Evolutionary conservation across 2,888 invertebrate species (phyloP).

Genomic region (Oligia fasciuncula): DNA sequence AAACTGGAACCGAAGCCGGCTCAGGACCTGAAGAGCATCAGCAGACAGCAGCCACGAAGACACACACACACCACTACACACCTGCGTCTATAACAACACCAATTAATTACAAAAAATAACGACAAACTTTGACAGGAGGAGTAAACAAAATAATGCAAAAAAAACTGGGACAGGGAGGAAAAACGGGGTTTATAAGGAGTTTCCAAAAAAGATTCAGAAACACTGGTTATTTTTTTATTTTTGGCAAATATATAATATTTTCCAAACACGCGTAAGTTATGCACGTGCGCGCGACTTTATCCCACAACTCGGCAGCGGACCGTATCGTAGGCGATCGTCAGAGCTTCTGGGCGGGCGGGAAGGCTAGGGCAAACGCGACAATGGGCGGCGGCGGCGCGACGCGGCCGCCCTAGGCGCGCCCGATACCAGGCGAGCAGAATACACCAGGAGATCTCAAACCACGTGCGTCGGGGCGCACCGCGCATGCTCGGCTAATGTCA

Average conservation of each 20-base stretch:
- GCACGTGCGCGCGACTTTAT: slow-evolving; percentile 79
- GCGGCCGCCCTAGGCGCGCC: slow-evolving; percentile 89
- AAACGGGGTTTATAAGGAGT: slow-evolving; percentile 32
- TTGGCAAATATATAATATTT: slow-evolving; percentile 58
- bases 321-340: slow-evolving; percentile 84
- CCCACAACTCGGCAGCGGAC: slow-evolving; percentile 79
- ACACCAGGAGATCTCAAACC: slow-evolving; percentile 74
- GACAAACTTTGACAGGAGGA: slow-evolving; percentile 62
- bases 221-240: slow-evolving; percentile 65
- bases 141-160: slow-evolving; percentile 48
- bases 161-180: slow-evolving; percentile 44
- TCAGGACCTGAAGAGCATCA: slow-evolving; percentile 79
- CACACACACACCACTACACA: slow-evolving; percentile 83
- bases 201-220: slow-evolving; percentile 46
- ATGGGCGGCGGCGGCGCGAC: slow-evolving; percentile 85
- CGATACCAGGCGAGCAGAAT: slow-evolving; percentile 86
- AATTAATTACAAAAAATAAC: slow-evolving; percentile 67
- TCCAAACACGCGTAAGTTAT: slow-evolving; percentile 79
- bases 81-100: slow-evolving; percentile 76
- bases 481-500: slow-evolving; percentile 81
- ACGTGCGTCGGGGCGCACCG: slow-evolving; percentile 85
- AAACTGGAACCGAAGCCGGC: slow-evolving; percentile 65
- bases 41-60: slow-evolving; percentile 75
- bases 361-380: slow-evolving; percentile 86
- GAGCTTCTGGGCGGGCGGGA: slow-evolving; percentile 86